phyloP scores from a whole-genome alignment of 2,113 vertebrate species.

The Phalacrocorax pelagicus region DNA sequence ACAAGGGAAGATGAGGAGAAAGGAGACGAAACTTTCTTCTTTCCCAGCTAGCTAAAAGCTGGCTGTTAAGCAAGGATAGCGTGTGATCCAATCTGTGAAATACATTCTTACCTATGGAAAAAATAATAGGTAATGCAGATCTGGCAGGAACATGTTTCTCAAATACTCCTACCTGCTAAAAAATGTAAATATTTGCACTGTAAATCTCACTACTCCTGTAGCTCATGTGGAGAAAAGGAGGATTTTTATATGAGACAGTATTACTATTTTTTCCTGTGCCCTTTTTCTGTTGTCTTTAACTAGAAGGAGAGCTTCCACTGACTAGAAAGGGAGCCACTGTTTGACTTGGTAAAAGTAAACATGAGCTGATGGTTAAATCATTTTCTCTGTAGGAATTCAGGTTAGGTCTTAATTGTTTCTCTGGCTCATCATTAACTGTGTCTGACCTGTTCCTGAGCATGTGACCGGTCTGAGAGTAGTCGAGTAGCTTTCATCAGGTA shows the following conservation, averaged over 20 bases:
- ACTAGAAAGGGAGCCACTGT: neutral
- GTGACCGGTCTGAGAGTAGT: neutral
- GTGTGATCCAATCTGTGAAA: neutral
- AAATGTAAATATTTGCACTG: neutral
- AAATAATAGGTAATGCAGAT: neutral
- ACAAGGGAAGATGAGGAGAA: neutral
- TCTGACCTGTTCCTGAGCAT: slow-evolving; percentile 9
- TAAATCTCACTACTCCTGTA: neutral
- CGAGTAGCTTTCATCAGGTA: neutral
- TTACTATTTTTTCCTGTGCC: neutral
- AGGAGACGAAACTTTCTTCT: neutral
- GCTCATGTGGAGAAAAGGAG: neutral
- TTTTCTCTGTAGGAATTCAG: neutral
- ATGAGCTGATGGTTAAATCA: neutral
- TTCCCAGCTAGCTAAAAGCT: neutral
- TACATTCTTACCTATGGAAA: neutral
- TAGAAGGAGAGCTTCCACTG: neutral
- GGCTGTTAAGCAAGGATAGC: neutral
- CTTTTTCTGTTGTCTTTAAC: neutral
- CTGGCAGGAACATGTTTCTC: neutral
- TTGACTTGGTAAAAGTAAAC: neutral
- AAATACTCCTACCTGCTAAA: neutral
- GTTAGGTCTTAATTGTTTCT: slow-evolving; percentile 5
- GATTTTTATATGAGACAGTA: neutral
- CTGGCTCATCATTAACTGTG: slow-evolving; percentile 17